Conservation (phyloP, 2,888 invertebrate genomes). For the Nomada ferruginata region DNA sequence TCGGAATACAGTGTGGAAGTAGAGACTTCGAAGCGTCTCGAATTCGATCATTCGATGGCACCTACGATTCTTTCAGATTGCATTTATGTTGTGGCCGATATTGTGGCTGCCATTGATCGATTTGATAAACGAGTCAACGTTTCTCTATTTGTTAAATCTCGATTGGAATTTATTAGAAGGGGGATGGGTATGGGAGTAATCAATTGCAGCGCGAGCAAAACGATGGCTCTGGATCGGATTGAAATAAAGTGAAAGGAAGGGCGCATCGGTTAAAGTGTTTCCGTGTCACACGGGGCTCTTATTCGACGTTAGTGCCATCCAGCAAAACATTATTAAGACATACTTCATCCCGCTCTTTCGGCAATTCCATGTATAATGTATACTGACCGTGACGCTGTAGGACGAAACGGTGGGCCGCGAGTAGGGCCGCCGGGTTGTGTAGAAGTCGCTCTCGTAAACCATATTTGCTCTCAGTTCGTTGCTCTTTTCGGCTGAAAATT, state of each 20-base stretch:
- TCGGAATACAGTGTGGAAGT: conserved; percentile 84
- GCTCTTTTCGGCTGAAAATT: conserved; percentile 37
- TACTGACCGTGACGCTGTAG: conserved; percentile 93
- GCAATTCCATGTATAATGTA: conserved; percentile 48
- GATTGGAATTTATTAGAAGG: background rate
- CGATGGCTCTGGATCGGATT: conserved; percentile 56
- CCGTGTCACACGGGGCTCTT: conserved; percentile 57
- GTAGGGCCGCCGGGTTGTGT: conserved; percentile 94
- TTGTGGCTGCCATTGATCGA: conserved; percentile 65
- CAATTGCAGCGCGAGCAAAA: conserved; percentile 56
- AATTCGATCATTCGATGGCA: conserved; percentile 69
- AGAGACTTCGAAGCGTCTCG: conserved; percentile 76
- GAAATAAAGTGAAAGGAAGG: conserved; percentile 16
- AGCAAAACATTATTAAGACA: conserved; percentile 71
- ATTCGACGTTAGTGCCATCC: conserved; percentile 71
- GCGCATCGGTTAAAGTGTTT: conserved; percentile 47
- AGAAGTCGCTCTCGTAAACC: conserved; percentile 97
- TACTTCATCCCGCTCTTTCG: conserved; percentile 63
- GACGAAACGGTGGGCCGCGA: conserved; percentile 89
- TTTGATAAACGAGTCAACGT: conserved; percentile 63
- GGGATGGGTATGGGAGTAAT: background rate
- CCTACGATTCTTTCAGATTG: conserved; percentile 34
- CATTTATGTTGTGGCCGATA: conserved; percentile 31
- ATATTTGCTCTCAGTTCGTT: conserved; percentile 85
- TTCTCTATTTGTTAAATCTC: conserved; percentile 36